Conservation (phyloP, 2,113 vertebrate species). For the Craseonycteris thonglongyai region DNA sequence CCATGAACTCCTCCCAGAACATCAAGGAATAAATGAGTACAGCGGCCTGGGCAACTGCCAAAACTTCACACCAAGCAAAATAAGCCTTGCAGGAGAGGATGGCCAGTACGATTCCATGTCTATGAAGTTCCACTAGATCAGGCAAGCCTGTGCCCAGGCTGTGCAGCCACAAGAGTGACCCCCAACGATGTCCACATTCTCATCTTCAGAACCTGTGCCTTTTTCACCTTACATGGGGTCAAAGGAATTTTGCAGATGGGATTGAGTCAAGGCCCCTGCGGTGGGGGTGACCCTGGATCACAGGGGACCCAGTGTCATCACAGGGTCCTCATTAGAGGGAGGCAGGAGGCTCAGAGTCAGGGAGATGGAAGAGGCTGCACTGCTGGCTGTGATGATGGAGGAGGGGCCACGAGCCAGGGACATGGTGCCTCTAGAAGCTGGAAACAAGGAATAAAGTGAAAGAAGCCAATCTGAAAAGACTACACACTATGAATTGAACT, state of each 20-base stretch:
- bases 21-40: not conserved
- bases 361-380: not conserved
- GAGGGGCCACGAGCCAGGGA: not conserved
- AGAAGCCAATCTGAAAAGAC: not conserved
- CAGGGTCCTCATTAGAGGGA: not conserved
- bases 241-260: not conserved
- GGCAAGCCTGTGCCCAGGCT: no score
- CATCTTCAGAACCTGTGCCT: not conserved
- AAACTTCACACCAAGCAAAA: not conserved
- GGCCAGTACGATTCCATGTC: accelerated
- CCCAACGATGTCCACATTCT: not conserved
- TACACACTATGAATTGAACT: not conserved
- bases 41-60: accelerated
- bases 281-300: accelerated
- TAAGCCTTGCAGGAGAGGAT: accelerated
- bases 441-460: accelerated
- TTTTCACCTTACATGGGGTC: accelerated
- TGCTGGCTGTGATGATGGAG: not conserved
- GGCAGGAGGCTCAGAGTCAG: not conserved
- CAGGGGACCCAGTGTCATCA: not conserved
- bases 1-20: accelerated
- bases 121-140: not conserved
- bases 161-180: not conserved
- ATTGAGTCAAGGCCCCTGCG: no score
- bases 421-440: not conserved